phyloP scores from a whole-genome alignment of 1,140 invertebrate species.

The Caenorhabditis inopinata region DNA sequence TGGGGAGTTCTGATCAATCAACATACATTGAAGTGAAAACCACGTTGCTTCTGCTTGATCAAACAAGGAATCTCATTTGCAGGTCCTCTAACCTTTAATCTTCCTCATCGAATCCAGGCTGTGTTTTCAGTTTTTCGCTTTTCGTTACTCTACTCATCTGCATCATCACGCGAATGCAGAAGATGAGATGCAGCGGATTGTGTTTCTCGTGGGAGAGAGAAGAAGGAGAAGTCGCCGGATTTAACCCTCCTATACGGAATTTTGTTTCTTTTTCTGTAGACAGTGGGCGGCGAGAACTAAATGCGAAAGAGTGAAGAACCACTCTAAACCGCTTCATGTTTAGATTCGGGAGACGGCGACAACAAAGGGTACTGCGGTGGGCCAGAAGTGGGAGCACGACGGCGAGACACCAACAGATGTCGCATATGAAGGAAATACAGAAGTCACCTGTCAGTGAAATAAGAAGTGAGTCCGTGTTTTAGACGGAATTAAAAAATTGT shows the following conservation, averaged over 20 bases:
- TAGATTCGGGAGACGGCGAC: not conserved
- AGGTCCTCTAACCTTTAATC: constrained; percentile 20
- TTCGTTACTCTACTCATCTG: not conserved
- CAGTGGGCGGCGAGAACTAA: not conserved
- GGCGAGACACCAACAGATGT: too few relatives aligned
- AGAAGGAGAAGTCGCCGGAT: not conserved
- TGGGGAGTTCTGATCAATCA: not conserved
- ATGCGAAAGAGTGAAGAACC: not conserved
- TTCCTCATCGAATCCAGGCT: not conserved
- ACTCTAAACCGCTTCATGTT: not conserved
- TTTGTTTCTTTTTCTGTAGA: not conserved
- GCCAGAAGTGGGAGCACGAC: too few relatives aligned
- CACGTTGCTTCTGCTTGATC: constrained; percentile 16
- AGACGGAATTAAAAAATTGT: too few relatives aligned
- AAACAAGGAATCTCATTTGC: constrained; percentile 27
- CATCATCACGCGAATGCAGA: not conserved
- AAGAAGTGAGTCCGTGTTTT: too few relatives aligned
- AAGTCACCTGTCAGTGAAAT: too few relatives aligned
- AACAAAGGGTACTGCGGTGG: too few relatives aligned
- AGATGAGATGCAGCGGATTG: not conserved
- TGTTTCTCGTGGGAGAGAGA: not conserved
- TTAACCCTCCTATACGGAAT: not conserved
- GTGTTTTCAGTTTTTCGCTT: not conserved
- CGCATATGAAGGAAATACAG: too few relatives aligned
- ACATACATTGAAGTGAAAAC: not conserved